These are phyloP conservation scores for Muscidifurax raptorellus DNA, from an alignment of 1,140 invertebrate species.

Conservation along the genomic window DNA sequence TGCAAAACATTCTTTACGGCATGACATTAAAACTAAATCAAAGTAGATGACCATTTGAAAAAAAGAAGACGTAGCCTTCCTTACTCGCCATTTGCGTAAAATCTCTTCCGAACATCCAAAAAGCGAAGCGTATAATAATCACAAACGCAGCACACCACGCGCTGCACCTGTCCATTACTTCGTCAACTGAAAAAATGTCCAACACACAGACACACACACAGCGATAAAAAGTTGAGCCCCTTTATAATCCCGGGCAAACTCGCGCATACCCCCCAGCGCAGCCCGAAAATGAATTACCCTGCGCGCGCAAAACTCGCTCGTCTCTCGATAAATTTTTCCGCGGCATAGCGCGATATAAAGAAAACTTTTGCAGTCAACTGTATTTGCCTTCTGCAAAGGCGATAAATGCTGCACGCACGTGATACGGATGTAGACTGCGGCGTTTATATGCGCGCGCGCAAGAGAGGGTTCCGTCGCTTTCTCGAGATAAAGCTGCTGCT, in stretches of 20 bases:
- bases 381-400: neutral
- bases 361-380: slow-evolving; percentile 6
- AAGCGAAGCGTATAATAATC: neutral
- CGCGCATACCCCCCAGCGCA: neutral
- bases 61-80: too few relatives aligned
- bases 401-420: slow-evolving; percentile 17
- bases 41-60: neutral
- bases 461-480: slow-evolving; percentile 1
- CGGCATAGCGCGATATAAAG: neutral
- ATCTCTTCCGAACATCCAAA: neutral
- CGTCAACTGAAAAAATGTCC: neutral
- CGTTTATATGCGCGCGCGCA: slow-evolving; percentile 19
- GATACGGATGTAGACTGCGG: neutral
- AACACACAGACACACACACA: too few relatives aligned
- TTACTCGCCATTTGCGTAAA: neutral
- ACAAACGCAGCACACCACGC: neutral
- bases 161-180: neutral
- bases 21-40: neutral
- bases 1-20: neutral
- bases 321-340: slow-evolving; percentile 1
- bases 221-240: slow-evolving; percentile 17
- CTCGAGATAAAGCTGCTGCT: slow-evolving; percentile 25
- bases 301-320: neutral
- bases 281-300: neutral
- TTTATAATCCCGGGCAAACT: neutral